phyloP scores from a whole-genome alignment of 2,113 vertebrate species.

The Narcine bancroftii region DNA sequence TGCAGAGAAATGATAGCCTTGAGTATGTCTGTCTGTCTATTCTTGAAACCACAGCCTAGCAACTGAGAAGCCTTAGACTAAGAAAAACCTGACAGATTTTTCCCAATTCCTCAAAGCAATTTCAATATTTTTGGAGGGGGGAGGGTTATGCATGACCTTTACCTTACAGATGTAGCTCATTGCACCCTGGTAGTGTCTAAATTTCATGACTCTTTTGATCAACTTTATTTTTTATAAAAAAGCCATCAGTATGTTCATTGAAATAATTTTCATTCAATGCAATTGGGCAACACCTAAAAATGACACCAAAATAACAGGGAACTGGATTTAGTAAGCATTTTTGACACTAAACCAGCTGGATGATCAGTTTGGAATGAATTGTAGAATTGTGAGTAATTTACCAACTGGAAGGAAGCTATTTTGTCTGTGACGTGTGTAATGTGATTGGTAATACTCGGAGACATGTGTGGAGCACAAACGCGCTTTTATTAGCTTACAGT shows the following conservation, averaged over 20 bases:
- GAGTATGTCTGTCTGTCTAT: neutral
- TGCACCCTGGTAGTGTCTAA: neutral
- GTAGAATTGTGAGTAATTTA: no score
- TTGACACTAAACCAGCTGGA: neutral
- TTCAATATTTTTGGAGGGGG: no score
- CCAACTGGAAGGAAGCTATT: no score
- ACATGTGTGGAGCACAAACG: no score
- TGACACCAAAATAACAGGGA: neutral
- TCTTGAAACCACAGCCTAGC: neutral
- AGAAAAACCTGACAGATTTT: neutral
- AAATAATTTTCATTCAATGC: neutral
- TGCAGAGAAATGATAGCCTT: neutral
- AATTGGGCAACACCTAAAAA: neutral
- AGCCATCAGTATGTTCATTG: neutral
- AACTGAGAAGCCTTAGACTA: neutral
- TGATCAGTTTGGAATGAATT: neutral
- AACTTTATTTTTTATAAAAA: neutral
- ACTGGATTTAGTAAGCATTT: neutral
- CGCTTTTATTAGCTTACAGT: no score
- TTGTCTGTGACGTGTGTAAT: no score
- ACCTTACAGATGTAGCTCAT: neutral
- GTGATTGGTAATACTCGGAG: no score
- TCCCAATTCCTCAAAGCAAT: no score
- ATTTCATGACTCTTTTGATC: neutral
- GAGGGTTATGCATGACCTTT: neutral